Evolutionary conservation across 2,888 invertebrate genomes (phyloP), one percentile per base, ranked within the genome.

Genomic region (Amaurobius ferox): DNA sequence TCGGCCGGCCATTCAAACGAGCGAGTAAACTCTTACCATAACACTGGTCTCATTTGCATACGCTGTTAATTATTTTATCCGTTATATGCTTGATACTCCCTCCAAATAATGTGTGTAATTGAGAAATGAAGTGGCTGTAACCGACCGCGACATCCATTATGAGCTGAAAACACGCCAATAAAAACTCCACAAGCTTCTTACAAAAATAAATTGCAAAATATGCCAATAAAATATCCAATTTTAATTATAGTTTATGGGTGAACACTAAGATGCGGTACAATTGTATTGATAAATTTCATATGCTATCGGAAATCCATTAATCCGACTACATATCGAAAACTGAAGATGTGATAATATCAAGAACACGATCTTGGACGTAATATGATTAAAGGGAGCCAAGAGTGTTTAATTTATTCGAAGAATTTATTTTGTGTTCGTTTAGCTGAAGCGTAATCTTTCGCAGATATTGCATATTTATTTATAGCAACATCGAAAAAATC

Each of bases 271-370:
- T 72, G 64, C 48, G 67, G 6, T 72, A 61, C 71, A 64, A 40
- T 72, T 73, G 28, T 79, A 79, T 79, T 79, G 79, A 79, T 79
- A 79, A 79, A 66, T 79, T 79, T 73, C 72, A 66, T 79, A 61
- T 79, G 79, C 64, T 79, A 79, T 79, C 61, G 79, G 79, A 79
- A 79, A 79, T 79, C 79, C 72, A 79, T 79, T 79, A 79, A 79
- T 79, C 73, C 62, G 19, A 48, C 26, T 23, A 30, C 44, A 19
- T 67, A 79, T 79, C 73, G 32, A 23, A 30, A 35, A 26, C 19
- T 7, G 40, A 23, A 64, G 55, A 64, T 73, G 67, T 67, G 79
- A 79, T 79, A 70, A 79, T 79, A 71, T 71, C 62, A 44, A 44
- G 44, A 44, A 44, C 44, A 44, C 6, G 44, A 44, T 44, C 44